Evolutionary conservation across 2,888 invertebrate species (phyloP).

Genomic region (Macrophya alboannulata): DNA sequence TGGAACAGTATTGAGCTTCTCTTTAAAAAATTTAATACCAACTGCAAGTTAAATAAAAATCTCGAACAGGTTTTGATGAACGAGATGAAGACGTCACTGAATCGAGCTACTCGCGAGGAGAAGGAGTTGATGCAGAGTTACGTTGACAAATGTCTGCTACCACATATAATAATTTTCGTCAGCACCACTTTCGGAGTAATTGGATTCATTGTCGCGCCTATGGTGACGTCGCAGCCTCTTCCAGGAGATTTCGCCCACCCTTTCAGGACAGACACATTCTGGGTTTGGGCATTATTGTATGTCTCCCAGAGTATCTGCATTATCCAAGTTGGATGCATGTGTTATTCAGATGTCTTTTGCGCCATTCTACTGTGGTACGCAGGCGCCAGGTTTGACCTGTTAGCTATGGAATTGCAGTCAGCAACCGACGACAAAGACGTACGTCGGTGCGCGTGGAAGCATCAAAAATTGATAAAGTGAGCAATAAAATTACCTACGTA

Average conservation of each 20-base stretch:
- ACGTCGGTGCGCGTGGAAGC: not conserved
- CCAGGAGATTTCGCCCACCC: not conserved
- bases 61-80: not conserved
- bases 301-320: not conserved
- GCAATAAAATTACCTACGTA: not conserved
- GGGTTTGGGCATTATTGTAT: not conserved
- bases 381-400: not conserved
- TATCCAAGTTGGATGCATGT: not conserved
- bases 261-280: not conserved
- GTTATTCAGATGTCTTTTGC: not conserved
- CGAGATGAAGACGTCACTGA: not conserved
- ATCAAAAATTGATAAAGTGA: constrained; percentile 1
- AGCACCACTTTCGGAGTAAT: not conserved
- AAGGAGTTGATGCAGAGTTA: not conserved
- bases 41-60: not conserved
- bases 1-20: no score
- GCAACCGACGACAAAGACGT: not conserved
- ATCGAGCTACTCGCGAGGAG: not conserved
- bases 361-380: not conserved
- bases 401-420: not conserved
- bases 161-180: not conserved
- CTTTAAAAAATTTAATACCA: not conserved
- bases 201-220: not conserved
- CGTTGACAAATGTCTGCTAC: not conserved
- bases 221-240: not conserved